phyloP scores from a whole-genome alignment of 2,888 invertebrate species.

The Philopedon plagiatum region DNA sequence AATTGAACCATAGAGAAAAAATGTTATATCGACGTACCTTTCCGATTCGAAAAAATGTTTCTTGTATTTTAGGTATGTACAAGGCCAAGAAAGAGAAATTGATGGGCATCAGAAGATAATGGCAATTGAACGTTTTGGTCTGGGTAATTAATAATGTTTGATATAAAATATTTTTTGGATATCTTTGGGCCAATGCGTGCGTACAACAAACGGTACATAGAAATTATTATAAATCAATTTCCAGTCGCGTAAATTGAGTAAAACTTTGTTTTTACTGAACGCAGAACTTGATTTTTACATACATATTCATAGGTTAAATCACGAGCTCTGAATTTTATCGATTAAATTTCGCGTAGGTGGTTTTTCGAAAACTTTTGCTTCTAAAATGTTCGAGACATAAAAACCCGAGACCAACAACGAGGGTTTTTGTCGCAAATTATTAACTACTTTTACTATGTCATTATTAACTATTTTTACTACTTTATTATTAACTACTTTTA shows the following conservation, averaged over 20 bases:
- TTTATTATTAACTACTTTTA: no score
- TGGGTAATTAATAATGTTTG: slow-evolving; percentile 49
- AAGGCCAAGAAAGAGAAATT: slow-evolving; percentile 42
- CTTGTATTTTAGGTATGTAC: slow-evolving; percentile 49
- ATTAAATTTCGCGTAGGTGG: no score
- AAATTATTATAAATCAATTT: background rate
- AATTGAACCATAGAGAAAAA: slow-evolving; percentile 49
- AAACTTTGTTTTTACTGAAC: no score
- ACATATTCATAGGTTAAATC: no score
- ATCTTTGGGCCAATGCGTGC: slow-evolving; percentile 43
- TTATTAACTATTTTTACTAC: no score
- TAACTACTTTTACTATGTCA: no score
- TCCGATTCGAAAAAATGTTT: slow-evolving; percentile 46
- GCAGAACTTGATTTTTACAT: no score
- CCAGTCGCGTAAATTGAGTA: background rate
- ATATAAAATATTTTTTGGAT: slow-evolving; percentile 42
- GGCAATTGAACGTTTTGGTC: slow-evolving; percentile 38
- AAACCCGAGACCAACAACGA: no score
- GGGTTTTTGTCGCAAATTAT: no score
- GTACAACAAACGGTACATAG: slow-evolving; percentile 40
- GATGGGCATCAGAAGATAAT: slow-evolving; percentile 38
- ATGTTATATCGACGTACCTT: slow-evolving; percentile 46
- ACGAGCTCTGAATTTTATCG: no score
- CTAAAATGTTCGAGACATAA: no score
- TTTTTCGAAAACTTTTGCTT: no score